Percentiles rank a stretch among this genome's conserved stretches.
Evolutionary conservation across 1,140 invertebrate genomes (phyloP).

Genomic region (Philopotamus ludificatus): DNA sequence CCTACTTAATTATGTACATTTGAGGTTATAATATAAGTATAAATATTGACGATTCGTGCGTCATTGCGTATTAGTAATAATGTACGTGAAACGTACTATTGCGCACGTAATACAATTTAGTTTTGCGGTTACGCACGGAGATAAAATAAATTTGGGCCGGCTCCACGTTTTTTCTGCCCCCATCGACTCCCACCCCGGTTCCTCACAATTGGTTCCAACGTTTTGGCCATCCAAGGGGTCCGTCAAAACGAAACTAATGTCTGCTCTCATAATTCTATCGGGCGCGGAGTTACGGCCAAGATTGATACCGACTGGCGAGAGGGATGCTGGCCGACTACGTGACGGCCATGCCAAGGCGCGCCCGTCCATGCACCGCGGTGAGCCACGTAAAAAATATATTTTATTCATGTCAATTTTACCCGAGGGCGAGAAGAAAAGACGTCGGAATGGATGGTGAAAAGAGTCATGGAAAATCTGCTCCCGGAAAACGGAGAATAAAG

Average conservation of each 20-base stretch:
- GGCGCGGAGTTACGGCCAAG: neutral
- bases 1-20: no score
- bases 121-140: neutral
- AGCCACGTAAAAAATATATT: neutral
- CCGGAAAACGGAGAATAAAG: neutral
- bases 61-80: no score
- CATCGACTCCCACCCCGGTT: no score
- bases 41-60: no score
- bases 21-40: no score
- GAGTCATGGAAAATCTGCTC: neutral
- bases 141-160: neutral
- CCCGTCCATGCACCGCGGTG: neutral
- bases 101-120: neutral
- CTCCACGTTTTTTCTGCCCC: neutral
- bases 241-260: conserved; percentile 9
- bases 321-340: neutral
- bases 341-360: conserved; percentile 5
- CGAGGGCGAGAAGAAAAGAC: neutral
- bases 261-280: conserved; percentile 2
- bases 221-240: neutral
- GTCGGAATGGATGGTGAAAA: neutral
- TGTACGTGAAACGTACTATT: neutral
- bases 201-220: neutral
- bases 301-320: conserved; percentile 19
- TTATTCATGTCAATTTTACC: neutral